A percentile compares a stretch with the other conserved stretches of the same genome.
phyloP scores from a whole-genome alignment of 2,113 vertebrate species.

The Panurus biarmicus region DNA sequence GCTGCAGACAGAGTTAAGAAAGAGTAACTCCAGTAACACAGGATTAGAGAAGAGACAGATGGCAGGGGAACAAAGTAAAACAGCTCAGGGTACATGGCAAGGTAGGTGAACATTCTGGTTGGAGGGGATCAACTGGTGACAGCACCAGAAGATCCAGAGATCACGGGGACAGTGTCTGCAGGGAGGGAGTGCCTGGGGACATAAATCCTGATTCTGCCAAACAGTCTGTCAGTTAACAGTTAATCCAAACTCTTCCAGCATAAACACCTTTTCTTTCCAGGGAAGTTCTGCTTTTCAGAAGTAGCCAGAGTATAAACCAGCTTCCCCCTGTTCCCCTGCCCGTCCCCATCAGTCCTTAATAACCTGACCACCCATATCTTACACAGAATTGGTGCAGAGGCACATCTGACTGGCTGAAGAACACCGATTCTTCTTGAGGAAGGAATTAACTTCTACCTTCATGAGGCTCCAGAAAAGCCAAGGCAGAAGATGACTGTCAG shows the following conservation, averaged over 20 bases:
- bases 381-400: background rate
- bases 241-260: background rate
- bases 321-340: accelerated
- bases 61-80: background rate
- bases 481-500: background rate
- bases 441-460: background rate
- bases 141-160: background rate
- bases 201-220: background rate
- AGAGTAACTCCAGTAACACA: background rate
- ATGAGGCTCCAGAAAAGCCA: background rate
- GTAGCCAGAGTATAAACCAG: background rate
- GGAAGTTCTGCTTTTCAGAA: background rate
- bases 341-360: background rate
- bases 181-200: background rate
- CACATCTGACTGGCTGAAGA: background rate
- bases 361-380: background rate
- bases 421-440: background rate
- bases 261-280: background rate
- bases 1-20: background rate
- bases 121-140: background rate
- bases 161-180: background rate
- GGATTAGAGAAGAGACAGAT: background rate
- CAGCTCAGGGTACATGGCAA: background rate
- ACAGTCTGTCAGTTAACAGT: background rate
- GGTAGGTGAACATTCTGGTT: background rate